A percentile compares a stretch with the other conserved stretches of the same genome.
These are phyloP conservation scores for Paraplagusia blochii DNA, from an alignment of 2,113 vertebrate species.

Conservation along the genomic window DNA sequence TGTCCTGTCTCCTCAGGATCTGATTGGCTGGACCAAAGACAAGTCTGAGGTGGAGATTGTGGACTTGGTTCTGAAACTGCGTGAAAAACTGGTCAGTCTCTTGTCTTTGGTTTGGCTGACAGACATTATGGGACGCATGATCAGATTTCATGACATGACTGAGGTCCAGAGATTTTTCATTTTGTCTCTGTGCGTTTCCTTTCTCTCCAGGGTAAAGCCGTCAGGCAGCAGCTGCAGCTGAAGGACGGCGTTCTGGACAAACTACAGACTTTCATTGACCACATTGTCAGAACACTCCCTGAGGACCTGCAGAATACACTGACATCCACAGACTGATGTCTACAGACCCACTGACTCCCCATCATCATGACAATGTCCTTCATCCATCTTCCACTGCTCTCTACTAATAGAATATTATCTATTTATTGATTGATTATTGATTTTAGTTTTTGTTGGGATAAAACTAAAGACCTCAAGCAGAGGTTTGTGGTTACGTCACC, in stretches of 20 bases:
- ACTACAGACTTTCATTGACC: conserved; percentile 71
- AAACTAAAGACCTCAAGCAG: too few species aligned
- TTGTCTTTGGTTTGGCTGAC: neutral
- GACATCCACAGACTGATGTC: conserved; percentile 69
- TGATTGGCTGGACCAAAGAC: conserved; percentile 88
- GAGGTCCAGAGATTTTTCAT: too few species aligned
- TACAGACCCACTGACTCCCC: neutral
- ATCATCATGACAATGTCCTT: too few species aligned
- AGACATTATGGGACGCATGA: too few species aligned
- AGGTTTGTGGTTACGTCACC: too few species aligned
- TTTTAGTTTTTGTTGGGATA: too few species aligned
- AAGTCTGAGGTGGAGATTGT: conserved; percentile 94
- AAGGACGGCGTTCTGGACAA: conserved; percentile 77
- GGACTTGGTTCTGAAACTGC: conserved; percentile 89
- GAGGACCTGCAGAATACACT: conserved; percentile 84
- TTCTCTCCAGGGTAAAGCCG: conserved; percentile 75
- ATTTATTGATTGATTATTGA: too few species aligned
- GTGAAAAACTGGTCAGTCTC: conserved; percentile 86
- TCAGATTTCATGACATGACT: too few species aligned
- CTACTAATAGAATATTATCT: too few species aligned
- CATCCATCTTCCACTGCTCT: too few species aligned
- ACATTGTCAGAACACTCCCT: conserved; percentile 78
- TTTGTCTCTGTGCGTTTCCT: conserved; percentile 11
- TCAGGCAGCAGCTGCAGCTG: conserved; percentile 80
- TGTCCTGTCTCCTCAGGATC: conserved; percentile 71